Evolutionary conservation across 2,113 vertebrate species (phyloP).

Genomic region (Climacteris rufus): DNA sequence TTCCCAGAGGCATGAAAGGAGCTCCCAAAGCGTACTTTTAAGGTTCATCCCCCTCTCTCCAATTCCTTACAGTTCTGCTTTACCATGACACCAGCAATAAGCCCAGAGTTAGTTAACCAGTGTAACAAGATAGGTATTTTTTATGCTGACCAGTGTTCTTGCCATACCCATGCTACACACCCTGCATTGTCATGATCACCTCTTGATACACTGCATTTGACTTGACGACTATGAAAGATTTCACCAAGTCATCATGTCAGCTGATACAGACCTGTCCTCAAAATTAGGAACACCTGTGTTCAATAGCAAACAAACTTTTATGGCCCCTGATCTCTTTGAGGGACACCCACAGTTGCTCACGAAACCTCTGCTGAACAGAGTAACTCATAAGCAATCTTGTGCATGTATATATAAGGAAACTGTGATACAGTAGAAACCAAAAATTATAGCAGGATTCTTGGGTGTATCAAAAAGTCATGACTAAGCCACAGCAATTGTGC

Average conservation of each 20-base stretch:
- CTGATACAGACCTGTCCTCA: neutral
- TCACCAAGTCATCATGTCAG: neutral
- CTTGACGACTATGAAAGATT: neutral
- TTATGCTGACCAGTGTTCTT: neutral
- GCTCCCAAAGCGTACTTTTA: neutral
- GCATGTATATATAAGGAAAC: neutral
- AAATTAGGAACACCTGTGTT: neutral
- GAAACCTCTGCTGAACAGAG: neutral
- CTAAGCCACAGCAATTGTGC: constrained; percentile 10
- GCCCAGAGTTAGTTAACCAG: neutral
- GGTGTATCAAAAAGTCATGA: constrained; percentile 28
- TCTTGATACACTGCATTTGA: neutral
- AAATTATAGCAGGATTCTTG: neutral
- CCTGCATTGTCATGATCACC: neutral
- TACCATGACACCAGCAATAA: neutral
- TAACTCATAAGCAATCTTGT: neutral
- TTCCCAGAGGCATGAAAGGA: neutral
- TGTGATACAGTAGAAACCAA: neutral
- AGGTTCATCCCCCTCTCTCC: neutral
- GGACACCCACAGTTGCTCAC: neutral
- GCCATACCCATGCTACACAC: neutral
- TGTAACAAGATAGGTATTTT: neutral
- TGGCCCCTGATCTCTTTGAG: neutral
- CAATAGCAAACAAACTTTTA: neutral
- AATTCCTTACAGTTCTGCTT: neutral